Evolutionary conservation across 2,797 vertebrate species (phyloP).

Genomic region (Poeciliopsis gracilis): DNA sequence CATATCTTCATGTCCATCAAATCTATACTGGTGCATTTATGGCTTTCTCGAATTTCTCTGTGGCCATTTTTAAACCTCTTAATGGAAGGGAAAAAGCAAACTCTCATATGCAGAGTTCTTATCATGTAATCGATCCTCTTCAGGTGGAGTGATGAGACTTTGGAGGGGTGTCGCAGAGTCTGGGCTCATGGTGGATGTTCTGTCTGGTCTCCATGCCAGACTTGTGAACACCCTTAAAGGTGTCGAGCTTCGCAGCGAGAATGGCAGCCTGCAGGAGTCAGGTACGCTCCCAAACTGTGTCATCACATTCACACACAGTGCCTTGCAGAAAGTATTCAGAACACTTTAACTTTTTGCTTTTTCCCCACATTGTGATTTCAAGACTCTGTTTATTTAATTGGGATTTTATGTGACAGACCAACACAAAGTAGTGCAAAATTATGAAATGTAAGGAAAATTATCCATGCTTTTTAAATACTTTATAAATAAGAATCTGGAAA

Average conservation of each 20-base stretch:
- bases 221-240: constrained; percentile 86
- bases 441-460: neutral
- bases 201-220: constrained; percentile 91
- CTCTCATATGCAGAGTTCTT: constrained; percentile 14
- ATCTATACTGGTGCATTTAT: constrained; percentile 2
- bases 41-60: constrained; percentile 13
- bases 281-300: constrained; percentile 73
- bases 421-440: neutral
- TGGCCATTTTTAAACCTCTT: constrained; percentile 6
- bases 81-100: constrained; percentile 11
- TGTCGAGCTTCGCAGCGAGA: constrained; percentile 85
- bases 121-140: constrained; percentile 25
- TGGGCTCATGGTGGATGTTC: constrained; percentile 91
- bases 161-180: constrained; percentile 92
- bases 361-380: neutral
- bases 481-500: neutral
- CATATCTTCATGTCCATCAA: constrained; percentile 10
- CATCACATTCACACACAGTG: neutral
- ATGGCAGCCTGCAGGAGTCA: constrained; percentile 85
- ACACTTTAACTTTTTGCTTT: neutral
- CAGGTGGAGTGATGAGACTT: constrained; percentile 89
- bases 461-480: neutral
- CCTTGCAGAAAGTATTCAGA: neutral
- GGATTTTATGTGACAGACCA: neutral
- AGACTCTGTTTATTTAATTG: neutral